These are phyloP conservation scores for Engystomops pustulosus DNA, from an alignment of 2,113 vertebrate species.

Conservation along the genomic window DNA sequence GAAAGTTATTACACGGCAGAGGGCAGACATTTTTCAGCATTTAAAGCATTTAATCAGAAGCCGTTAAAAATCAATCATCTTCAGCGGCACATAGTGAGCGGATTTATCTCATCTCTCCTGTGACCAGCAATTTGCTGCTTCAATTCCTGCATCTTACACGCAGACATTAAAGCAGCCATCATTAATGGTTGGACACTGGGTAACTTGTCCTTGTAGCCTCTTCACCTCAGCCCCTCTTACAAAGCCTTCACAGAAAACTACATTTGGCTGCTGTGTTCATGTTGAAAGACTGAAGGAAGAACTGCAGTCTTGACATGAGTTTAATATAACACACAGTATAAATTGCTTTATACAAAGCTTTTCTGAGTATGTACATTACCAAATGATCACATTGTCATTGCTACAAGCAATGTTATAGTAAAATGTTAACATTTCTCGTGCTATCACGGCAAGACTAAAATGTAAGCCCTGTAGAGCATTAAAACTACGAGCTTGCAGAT, in stretches of 20 bases:
- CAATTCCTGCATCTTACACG: slow-evolving; percentile 52
- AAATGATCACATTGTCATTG: slow-evolving; percentile 2
- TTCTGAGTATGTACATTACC: not conserved
- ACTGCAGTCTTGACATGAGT: too few relatives aligned
- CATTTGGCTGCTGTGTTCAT: not conserved
- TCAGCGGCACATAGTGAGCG: slow-evolving; percentile 50
- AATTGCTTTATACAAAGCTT: not conserved
- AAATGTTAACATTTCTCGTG: not conserved
- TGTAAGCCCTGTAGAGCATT: slow-evolving; percentile 11
- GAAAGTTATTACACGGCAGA: slow-evolving; percentile 51
- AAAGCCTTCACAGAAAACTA: not conserved
- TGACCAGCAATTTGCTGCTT: slow-evolving; percentile 57
- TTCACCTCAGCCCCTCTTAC: slow-evolving; percentile 9
- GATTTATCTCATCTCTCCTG: slow-evolving; percentile 55
- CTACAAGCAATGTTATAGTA: slow-evolving; percentile 4
- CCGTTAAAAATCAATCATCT: slow-evolving; percentile 59
- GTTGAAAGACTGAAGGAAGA: not conserved
- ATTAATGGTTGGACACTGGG: slow-evolving; percentile 40
- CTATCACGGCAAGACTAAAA: not conserved
- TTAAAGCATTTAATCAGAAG: slow-evolving; percentile 55
- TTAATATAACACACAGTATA: not conserved
- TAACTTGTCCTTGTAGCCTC: slow-evolving; percentile 32
- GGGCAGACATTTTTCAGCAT: slow-evolving; percentile 56
- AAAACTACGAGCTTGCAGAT: not conserved
- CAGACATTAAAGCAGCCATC: slow-evolving; percentile 44